Conservation (phyloP, 2,797 vertebrate genomes). For the Scolopax rusticola region DNA sequence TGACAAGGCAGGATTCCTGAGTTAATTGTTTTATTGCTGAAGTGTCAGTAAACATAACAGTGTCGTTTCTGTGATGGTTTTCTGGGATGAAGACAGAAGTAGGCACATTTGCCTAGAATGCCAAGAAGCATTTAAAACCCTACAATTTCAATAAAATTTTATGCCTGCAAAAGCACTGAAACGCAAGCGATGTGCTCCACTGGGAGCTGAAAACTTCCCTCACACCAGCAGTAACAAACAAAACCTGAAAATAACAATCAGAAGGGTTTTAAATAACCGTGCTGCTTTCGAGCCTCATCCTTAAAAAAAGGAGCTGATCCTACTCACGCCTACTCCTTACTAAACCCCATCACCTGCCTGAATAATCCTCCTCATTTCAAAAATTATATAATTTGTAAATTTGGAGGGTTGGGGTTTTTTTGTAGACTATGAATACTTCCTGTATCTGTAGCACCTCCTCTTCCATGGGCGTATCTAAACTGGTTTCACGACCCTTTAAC, state of each 20-base stretch:
- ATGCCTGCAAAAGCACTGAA: neutral
- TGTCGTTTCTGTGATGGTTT: neutral
- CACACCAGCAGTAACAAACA: neutral
- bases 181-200: neutral
- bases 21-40: neutral
- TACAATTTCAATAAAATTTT: neutral
- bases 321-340: neutral
- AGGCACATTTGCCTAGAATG: neutral
- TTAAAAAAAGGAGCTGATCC: neutral
- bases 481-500: neutral
- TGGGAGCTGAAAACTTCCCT: neutral
- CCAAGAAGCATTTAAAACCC: neutral
- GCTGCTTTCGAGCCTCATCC: neutral
- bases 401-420: neutral
- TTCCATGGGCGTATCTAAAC: neutral
- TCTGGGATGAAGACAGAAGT: neutral
- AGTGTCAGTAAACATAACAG: neutral
- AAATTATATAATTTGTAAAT: fast-evolving
- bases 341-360: neutral
- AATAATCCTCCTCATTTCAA: neutral
- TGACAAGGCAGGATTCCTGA: neutral
- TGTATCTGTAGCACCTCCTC: neutral
- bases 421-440: neutral
- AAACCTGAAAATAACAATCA: neutral
- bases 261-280: neutral